Conservation (phyloP, 2,797 vertebrate genomes). For the Syndactyla subalaris region DNA sequence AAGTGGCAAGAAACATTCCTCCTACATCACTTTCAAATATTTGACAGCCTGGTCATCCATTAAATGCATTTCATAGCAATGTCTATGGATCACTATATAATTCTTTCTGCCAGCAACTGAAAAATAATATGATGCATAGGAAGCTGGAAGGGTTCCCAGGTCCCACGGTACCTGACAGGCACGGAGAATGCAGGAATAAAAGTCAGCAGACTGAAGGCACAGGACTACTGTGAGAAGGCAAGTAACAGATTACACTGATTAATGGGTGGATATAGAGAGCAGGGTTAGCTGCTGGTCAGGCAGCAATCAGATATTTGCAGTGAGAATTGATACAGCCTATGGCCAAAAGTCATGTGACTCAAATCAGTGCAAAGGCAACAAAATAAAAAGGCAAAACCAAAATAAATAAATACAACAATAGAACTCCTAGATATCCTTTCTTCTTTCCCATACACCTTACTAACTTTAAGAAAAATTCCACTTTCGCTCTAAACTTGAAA, state of each 20-base stretch:
- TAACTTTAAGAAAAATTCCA: not conserved
- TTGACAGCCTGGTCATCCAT: conserved; percentile 26
- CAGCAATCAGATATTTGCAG: not conserved
- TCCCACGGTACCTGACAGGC: not conserved
- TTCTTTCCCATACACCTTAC: not conserved
- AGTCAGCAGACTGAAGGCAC: not conserved
- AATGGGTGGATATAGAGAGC: not conserved
- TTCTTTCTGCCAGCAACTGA: not conserved
- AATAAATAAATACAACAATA: not conserved
- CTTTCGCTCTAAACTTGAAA: not conserved
- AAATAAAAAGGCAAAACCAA: not conserved
- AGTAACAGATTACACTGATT: not conserved
- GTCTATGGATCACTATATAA: not conserved
- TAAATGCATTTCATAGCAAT: not conserved
- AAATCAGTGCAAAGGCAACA: not conserved
- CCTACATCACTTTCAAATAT: not conserved
- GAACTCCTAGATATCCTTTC: not conserved
- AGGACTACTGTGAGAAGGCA: not conserved
- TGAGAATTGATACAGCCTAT: not conserved
- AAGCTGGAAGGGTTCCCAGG: not conserved
- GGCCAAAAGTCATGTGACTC: not conserved
- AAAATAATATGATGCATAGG: not conserved
- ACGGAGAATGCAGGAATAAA: not conserved
- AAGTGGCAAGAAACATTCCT: conserved; percentile 19
- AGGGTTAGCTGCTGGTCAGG: not conserved